These are phyloP conservation scores for Trachymyrmex cornetzi DNA, from an alignment of 1,140 invertebrate species.

Conservation along the genomic window DNA sequence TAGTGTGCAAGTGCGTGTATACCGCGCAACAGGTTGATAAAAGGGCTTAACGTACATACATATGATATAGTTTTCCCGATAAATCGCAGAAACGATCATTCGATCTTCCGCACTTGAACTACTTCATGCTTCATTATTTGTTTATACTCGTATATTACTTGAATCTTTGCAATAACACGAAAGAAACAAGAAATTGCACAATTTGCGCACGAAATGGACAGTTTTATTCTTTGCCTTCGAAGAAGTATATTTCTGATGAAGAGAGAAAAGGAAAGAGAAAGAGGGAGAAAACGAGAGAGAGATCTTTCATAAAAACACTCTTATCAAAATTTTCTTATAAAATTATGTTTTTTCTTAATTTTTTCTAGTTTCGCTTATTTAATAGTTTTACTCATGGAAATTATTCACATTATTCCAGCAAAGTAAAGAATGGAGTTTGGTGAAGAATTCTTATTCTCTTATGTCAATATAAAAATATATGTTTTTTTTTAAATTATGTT, in stretches of 20 bases:
- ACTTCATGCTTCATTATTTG: background rate
- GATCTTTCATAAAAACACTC: background rate
- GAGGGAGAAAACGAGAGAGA: background rate
- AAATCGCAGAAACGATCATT: constrained; percentile 25
- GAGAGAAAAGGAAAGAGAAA: background rate
- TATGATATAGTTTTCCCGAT: constrained; percentile 33
- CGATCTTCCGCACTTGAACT: background rate
- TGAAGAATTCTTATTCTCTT: background rate
- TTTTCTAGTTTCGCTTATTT: background rate
- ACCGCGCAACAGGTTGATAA: constrained; percentile 63
- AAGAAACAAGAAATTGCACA: background rate
- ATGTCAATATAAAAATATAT: background rate
- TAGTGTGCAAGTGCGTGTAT: constrained; percentile 15
- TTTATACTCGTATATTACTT: background rate
- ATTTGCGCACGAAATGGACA: background rate
- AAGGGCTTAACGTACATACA: constrained; percentile 34
- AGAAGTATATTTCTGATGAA: too few relatives aligned
- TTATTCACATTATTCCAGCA: background rate
- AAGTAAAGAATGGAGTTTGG: background rate
- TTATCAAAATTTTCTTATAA: background rate
- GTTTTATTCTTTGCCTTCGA: constrained; percentile 1
- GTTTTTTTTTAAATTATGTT: background rate
- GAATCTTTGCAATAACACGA: background rate
- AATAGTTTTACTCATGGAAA: background rate
- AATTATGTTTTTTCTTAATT: background rate